Evolutionary conservation across 2,888 invertebrate species (phyloP), one percentile per base, ranked within the genome.

Genomic region (Abscondita cerata): DNA sequence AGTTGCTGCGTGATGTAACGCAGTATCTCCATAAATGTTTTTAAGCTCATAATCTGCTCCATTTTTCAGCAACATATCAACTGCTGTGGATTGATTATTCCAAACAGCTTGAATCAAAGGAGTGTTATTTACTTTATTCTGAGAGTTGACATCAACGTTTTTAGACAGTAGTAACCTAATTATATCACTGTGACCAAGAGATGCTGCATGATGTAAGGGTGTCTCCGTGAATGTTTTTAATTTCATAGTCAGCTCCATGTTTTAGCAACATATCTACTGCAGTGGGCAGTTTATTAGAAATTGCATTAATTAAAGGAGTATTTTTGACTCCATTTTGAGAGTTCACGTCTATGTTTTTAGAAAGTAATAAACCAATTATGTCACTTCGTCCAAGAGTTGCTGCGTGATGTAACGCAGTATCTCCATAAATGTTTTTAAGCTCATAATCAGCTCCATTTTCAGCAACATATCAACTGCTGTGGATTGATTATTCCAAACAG

Each of bases 11-110:
- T 19, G 15, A 11, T 25, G 25, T 20, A 25, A 11, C 8, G 47
- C 9, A 25, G 15, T 47, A 25, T 47, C 25, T 18, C 47, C 47
- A 16, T 41, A 16, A 16, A 8, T 41, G 41, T 41, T 41, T 41
- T 41, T 41, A 1, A 16, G 16, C 8, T 41, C 16, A 41, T 16
- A 8, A 41, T 41, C 16, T 41, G 41, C 41, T 6, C 41, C 41
- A 13, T 18, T 15, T 16, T 41, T 13, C 16, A 41, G 4, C 8
- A 41, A 8, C 8, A 16, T 16, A 8, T 8, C 8, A 13, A 13
- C 41, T 6, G 11, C 41, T 12, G 8, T 16, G 11, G 13, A 41
- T 8, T 41, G 41, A 4, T 18, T 18, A 4, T 41, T 15, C 41
- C 41, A 41, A 13, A 16, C 16, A 18, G 41, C 41, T 3, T 18